Evolutionary conservation across 2,113 vertebrate genomes (phyloP), one percentile per base, ranked within the genome.

Genomic region (Aphelocoma coerulescens): DNA sequence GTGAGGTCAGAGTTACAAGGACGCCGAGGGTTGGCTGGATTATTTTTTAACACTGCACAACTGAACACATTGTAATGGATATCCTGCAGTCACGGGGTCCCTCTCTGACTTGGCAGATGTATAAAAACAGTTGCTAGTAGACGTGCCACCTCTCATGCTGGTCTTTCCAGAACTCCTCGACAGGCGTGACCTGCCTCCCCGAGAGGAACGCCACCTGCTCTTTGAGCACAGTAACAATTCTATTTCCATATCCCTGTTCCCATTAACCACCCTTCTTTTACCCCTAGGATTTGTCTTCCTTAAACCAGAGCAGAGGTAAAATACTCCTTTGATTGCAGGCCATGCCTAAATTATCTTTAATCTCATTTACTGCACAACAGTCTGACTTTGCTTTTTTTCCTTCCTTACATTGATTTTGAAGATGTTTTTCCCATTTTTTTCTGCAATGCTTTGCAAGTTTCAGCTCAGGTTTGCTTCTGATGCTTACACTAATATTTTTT

Each of bases 271-370:
- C 16, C 73, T 81, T 46, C 52, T 95, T 93, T 93, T 85, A 93
- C 94, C 84, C 59, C 76, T 89, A 81, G 94, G 91, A 95, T 95
- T 91, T 93, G 57, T 91, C 83, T 96, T 92, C 86, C 80, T 89
- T 89, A 91, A 91, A 91, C 6, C 7, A 84, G 89, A 96, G 77
- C 80, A 86, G 88, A 95, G 80, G 86, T 96, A 95, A 95, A 96
- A 86, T 43, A 67, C 52, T 91, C 61, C 73, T 95, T 95, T 97
- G 94, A 97, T 95, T 93, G 87, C 85, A 95, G 84, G 84, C 93
- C 91, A 72, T 93, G 52, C 57, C 80, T 93, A 91, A 83, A 92
- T 97, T 95, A 93, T 91, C 91, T 93, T 91, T 91, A 91, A 93
- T 95, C 76, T 95, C 51, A 78, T 81, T 81, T 78, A 74, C 68